These are phyloP conservation scores for Drosophila pseudotakahashii DNA, from an alignment of 2,888 invertebrate genomes.

Conservation along the genomic window DNA sequence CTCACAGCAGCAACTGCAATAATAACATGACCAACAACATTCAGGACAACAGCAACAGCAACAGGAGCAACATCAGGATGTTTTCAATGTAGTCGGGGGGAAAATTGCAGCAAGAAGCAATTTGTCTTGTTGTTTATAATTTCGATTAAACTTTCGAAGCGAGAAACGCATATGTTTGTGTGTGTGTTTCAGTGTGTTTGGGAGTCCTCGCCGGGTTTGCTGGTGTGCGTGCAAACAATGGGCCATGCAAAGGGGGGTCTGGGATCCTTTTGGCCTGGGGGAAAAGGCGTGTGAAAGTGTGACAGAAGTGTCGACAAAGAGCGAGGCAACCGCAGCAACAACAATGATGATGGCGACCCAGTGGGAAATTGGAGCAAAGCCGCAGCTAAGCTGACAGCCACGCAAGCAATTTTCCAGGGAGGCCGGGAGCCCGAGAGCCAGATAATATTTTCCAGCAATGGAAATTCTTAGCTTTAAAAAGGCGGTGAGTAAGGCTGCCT, in stretches of 20 bases:
- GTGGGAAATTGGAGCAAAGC: slow-evolving; percentile 76
- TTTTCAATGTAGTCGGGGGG: slow-evolving; percentile 17
- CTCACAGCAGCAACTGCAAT: slow-evolving; percentile 16
- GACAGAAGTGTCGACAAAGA: slow-evolving; percentile 50
- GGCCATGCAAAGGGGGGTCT: slow-evolving; percentile 22
- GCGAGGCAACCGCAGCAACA: slow-evolving; percentile 22
- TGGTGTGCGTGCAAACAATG: slow-evolving; percentile 45
- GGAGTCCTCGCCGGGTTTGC: slow-evolving; percentile 2
- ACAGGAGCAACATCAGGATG: slow-evolving; percentile 17
- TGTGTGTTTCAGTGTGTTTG: slow-evolving; percentile 28
- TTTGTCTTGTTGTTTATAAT: slow-evolving; percentile 81
- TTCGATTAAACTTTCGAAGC: slow-evolving; percentile 80
- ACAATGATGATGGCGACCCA: slow-evolving; percentile 61
- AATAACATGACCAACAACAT: slow-evolving; percentile 18
- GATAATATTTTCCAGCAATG: slow-evolving; percentile 42
- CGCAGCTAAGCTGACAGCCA: slow-evolving; percentile 74
- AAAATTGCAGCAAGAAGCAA: slow-evolving; percentile 77
- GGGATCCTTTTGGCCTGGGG: slow-evolving; percentile 3
- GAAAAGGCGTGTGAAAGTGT: slow-evolving; percentile 49
- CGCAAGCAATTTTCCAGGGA: slow-evolving; percentile 35
- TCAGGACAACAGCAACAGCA: slow-evolving; percentile 9
- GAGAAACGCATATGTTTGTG: slow-evolving; percentile 43
- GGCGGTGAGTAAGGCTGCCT: slow-evolving; percentile 7
- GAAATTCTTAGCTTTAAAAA: slow-evolving; percentile 39
- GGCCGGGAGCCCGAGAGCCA: slow-evolving; percentile 5